Base-by-base conservation (phyloP, 2,797 vertebrate genomes). In the Dendrocincla fuliginosa region DNA sequence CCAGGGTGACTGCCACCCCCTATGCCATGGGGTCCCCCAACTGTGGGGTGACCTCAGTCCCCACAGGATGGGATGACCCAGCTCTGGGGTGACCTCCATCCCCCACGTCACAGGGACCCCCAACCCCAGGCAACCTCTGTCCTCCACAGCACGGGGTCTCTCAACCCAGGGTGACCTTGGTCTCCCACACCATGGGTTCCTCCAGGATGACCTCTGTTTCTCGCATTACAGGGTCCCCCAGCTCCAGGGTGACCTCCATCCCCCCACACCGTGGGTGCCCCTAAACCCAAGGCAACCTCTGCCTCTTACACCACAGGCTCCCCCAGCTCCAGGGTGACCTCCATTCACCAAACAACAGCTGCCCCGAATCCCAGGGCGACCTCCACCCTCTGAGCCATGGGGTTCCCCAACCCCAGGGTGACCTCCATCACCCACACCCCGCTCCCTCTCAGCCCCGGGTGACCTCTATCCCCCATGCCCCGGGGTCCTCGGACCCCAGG, bases 321-420 rank as follows among this genome's bases (percentile, higher is more conserved):
- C 39, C 41, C 14, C 65, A 50, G 3, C 5, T 2, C 20, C 42
- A 49, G 20, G 24, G 37, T 56, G 42, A 91, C 75, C 79, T 78
- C 70, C 18, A 8, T 23, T 33, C 71, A 50, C 71, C 44, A 6
- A 70, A 77, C 42, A 64, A 39, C 57, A 22, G 10, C 5, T 11
- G 5, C 57, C 50, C 44, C n/a, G 25, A 44, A 89, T 9, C 22
- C 42, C 30, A 24, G 8, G 46, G n/a, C 0, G 1, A 81, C 56
- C 71, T 33, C 49, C 7, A 18, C 10, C 16, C 27, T 6, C 33
- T 13, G 1, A 0, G 10, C 3, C 57, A 32, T 0, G 4, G 39
- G 5, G 6, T 53, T 32, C 11, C 42, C 24, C 42, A 17, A 5
- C 4, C 7, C 35, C 79, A 12, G 52, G 6, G n/a, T 47, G 39